phyloP scores from a whole-genome alignment of 2,888 invertebrate species.

The Protodeltote pygarga region DNA sequence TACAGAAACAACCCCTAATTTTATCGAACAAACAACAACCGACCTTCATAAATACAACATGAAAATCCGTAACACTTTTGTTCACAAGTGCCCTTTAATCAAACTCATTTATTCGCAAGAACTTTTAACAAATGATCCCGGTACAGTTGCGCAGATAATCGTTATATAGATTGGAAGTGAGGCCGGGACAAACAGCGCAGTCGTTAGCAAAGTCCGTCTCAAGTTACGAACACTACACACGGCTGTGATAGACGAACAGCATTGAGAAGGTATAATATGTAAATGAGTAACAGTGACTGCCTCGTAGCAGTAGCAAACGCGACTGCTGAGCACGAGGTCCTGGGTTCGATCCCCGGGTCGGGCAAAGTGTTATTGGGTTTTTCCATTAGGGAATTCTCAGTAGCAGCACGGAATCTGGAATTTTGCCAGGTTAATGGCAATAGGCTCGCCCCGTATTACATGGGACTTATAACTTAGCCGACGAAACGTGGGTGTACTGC shows the following conservation, averaged over 20 bases:
- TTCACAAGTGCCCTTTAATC: slow-evolving; percentile 45
- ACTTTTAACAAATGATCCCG: slow-evolving; percentile 57
- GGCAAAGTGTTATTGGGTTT: too few relatives aligned
- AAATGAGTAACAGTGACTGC: too few relatives aligned
- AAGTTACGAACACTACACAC: slow-evolving; percentile 46
- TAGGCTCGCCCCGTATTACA: too few relatives aligned
- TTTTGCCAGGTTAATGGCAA: too few relatives aligned
- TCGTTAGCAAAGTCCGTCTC: slow-evolving; percentile 53
- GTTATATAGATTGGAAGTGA: slow-evolving; percentile 52
- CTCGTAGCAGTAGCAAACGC: too few relatives aligned
- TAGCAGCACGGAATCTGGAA: too few relatives aligned
- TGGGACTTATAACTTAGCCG: too few relatives aligned
- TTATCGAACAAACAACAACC: slow-evolving; percentile 10
- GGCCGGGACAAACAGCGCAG: slow-evolving; percentile 54
- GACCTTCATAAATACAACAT: slow-evolving; percentile 24
- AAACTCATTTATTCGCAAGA: slow-evolving; percentile 51
- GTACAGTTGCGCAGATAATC: slow-evolving; percentile 57
- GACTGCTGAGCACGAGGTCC: too few relatives aligned
- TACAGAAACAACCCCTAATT: slow-evolving; percentile 8
- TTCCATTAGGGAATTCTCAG: too few relatives aligned
- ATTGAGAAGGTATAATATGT: background rate
- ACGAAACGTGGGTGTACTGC: too few relatives aligned
- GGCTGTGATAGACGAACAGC: slow-evolving; percentile 5
- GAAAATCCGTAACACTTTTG: slow-evolving; percentile 42
- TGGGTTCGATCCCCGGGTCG: too few relatives aligned